Conservation (phyloP, 2,888 invertebrate species). For the Netelia melanura region DNA sequence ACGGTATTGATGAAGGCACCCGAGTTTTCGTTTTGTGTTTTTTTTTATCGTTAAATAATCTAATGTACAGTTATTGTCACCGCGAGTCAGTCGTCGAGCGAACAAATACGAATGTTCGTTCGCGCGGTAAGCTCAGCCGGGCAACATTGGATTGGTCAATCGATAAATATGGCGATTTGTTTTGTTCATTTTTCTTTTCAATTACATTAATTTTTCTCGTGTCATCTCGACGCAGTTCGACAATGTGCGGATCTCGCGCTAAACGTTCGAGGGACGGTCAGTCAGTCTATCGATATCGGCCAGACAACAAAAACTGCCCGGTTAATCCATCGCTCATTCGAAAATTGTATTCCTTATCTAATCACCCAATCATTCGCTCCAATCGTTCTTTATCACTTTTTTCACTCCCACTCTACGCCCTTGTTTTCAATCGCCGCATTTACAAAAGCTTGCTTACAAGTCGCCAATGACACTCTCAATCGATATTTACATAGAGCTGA, state of each 20-base stretch:
- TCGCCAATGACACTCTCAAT: constrained; percentile 30
- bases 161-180: constrained; percentile 70
- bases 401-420: constrained; percentile 23
- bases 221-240: constrained; percentile 11
- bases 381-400: constrained; percentile 50
- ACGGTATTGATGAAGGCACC: constrained; percentile 74
- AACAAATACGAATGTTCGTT: constrained; percentile 20
- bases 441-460: constrained; percentile 36
- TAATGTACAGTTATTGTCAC: constrained; percentile 55
- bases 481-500: constrained; percentile 56
- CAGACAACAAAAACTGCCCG: constrained; percentile 68
- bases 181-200: constrained; percentile 21
- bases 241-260: not conserved
- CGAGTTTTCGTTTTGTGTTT: constrained; percentile 63
- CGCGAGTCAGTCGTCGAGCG: constrained; percentile 47
- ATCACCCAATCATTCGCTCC: constrained; percentile 36
- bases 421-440: constrained; percentile 10
- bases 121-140: constrained; percentile 40
- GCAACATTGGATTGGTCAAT: constrained; percentile 59
- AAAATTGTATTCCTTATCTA: constrained; percentile 15
- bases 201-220: constrained; percentile 12
- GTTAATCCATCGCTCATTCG: constrained; percentile 39
- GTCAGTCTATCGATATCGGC: constrained; percentile 77
- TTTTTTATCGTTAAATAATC: constrained; percentile 48
- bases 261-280: constrained; percentile 71